phyloP scores from a whole-genome alignment of 2,888 invertebrate genomes.

The Cheilosia soror region DNA sequence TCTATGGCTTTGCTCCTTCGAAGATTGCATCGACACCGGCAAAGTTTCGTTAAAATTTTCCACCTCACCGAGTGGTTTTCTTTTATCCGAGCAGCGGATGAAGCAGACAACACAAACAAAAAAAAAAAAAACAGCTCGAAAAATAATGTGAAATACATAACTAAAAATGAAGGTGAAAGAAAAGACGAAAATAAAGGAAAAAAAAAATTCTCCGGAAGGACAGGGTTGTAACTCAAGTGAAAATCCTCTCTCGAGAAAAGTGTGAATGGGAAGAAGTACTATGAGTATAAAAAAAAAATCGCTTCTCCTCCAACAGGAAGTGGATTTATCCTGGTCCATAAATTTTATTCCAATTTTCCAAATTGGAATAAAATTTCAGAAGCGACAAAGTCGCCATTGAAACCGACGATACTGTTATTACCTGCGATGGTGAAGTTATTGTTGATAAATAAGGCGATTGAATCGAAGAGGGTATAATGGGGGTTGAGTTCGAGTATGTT shows the following conservation, averaged over 20 bases:
- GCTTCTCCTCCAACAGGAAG: constrained; percentile 64
- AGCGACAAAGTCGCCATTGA: background rate
- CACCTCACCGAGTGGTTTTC: constrained; percentile 48
- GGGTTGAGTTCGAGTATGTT: too few relatives aligned
- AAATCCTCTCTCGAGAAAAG: constrained; percentile 37
- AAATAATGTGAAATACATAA: constrained; percentile 52
- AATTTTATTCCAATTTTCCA: constrained; percentile 78
- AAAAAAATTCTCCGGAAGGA: constrained; percentile 60
- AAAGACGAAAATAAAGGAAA: constrained; percentile 4
- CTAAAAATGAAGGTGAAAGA: constrained; percentile 54
- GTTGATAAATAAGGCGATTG: constrained; percentile 7
- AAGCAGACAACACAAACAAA: background rate
- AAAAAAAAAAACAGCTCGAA: background rate
- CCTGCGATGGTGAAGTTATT: background rate
- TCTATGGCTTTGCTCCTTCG: background rate
- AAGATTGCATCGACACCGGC: constrained; percentile 43
- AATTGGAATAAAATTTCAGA: too few relatives aligned
- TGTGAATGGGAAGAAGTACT: constrained; percentile 5
- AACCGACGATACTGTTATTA: constrained; percentile 3
- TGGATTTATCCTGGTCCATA: constrained; percentile 78
- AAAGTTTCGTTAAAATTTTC: constrained; percentile 73
- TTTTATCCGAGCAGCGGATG: constrained; percentile 22
- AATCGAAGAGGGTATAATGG: too few relatives aligned
- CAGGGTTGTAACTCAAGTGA: constrained; percentile 69
- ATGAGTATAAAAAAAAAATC: constrained; percentile 47